Base-by-base conservation (phyloP, 2,113 vertebrate genomes). In the Dicrurus megarhynchus region DNA sequence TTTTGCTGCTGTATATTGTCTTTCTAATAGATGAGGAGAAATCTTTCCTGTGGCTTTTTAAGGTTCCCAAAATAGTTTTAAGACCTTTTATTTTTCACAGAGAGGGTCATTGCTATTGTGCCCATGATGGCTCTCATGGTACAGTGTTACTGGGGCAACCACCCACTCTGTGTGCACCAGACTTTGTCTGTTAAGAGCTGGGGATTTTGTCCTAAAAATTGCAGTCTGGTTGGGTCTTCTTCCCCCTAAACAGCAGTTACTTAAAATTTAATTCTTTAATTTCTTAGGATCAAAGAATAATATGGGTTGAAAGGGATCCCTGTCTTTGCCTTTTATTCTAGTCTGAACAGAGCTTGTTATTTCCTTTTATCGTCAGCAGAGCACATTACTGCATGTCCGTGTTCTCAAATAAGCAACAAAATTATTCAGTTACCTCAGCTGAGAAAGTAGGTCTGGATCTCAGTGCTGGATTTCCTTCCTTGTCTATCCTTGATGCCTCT, bases 381-480 rank as follows among this genome's bases (percentile, higher is more conserved):
- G 23, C 61, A 32, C 32, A 17, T 32, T 7, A 14, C n/a, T 79
- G 42, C 24, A 9, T 12, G 44, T 52, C 73, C 37, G 1, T 47
- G 21, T 9, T 79, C 90, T 68, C 81, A 78, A 59, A 55, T 18
- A 80, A 73, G 44, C 44, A 89, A 35, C 16, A 73, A 10, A 83
- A 90, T 57, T 52, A 28, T 42, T 35, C 82, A 19, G 47, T 59
- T 33, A 65, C 21, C 70, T 63, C 53, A 30, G 53, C 37, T 71
- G 65, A 61, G 78, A 86, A 96, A 78, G 75, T 49, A 50, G 90
- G 82, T 76, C 82, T 94, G 82, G 47, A 11, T 80, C 82, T 47
- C 22, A 1, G 87, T 8, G 79, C 87, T 96, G 92, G 55, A 20
- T 67, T 74, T 74, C 76, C 64, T 86, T 77, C 68, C 50, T 22